Conservation (phyloP, 2,113 vertebrate species). For the Phaetusa simplex region DNA sequence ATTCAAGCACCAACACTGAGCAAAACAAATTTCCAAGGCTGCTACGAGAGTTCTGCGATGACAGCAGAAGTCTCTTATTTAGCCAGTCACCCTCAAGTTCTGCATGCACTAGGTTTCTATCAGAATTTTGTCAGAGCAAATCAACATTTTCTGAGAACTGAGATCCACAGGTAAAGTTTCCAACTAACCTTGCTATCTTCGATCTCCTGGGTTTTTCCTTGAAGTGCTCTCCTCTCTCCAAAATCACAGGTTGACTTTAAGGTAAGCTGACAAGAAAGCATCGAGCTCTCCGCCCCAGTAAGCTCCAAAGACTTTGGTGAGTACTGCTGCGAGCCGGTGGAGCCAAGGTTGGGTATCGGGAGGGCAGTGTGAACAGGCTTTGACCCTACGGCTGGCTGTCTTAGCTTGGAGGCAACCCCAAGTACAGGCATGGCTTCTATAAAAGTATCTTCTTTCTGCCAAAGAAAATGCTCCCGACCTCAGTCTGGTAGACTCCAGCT, state of each 20-base stretch:
- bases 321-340: slow-evolving; percentile 73
- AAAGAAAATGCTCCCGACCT: slow-evolving; percentile 81
- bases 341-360: slow-evolving; percentile 85
- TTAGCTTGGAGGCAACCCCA: slow-evolving; percentile 92
- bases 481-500: slow-evolving; percentile 76
- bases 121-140: background rate
- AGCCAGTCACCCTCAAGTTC: background rate
- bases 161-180: slow-evolving; percentile 23
- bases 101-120: background rate
- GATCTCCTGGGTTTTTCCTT: slow-evolving; percentile 77
- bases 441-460: slow-evolving; percentile 75
- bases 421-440: slow-evolving; percentile 92
- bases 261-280: slow-evolving; percentile 85
- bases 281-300: slow-evolving; percentile 68
- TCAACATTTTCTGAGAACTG: background rate
- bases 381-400: slow-evolving; percentile 85
- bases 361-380: slow-evolving; percentile 91
- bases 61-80: background rate
- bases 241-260: slow-evolving; percentile 83
- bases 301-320: slow-evolving; percentile 79
- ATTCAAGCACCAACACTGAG: background rate
- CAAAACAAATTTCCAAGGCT: background rate
- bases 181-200: slow-evolving; percentile 95
- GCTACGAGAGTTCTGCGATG: background rate
- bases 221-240: slow-evolving; percentile 75